These are phyloP conservation scores for Chloropsis hardwickii DNA, from an alignment of 2,113 vertebrate species.

Conservation along the genomic window DNA sequence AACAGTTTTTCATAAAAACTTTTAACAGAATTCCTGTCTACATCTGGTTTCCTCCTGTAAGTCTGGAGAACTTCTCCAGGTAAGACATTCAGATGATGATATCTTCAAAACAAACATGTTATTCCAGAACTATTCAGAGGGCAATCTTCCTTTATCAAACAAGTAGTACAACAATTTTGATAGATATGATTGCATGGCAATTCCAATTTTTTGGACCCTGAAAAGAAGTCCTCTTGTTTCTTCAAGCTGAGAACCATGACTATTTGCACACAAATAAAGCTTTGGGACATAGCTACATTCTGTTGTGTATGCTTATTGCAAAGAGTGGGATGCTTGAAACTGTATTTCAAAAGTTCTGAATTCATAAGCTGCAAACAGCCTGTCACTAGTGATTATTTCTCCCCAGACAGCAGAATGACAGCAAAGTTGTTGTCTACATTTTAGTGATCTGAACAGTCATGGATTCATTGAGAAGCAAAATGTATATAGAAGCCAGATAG, in stretches of 20 bases:
- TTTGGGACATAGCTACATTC: neutral
- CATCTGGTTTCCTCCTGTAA: neutral
- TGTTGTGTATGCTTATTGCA: neutral
- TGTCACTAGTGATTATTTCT: neutral
- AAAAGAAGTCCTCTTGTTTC: neutral
- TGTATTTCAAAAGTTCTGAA: neutral
- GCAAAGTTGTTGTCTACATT: neutral
- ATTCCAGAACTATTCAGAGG: neutral
- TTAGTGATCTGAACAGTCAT: neutral
- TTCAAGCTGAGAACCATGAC: neutral
- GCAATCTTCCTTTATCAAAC: neutral
- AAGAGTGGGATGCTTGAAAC: neutral
- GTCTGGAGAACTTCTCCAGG: neutral
- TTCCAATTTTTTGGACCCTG: neutral
- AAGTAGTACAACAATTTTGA: neutral
- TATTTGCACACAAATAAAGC: neutral
- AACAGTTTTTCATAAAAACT: neutral
- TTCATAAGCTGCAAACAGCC: neutral
- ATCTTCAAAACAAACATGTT: neutral
- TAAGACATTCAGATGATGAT: neutral
- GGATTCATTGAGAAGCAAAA: neutral
- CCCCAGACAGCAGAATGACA: neutral
- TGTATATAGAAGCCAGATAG: neutral
- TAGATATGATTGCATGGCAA: neutral
- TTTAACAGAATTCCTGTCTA: neutral